Base-by-base conservation (phyloP, 2,888 invertebrate species). In the Malacosoma neustria region DNA sequence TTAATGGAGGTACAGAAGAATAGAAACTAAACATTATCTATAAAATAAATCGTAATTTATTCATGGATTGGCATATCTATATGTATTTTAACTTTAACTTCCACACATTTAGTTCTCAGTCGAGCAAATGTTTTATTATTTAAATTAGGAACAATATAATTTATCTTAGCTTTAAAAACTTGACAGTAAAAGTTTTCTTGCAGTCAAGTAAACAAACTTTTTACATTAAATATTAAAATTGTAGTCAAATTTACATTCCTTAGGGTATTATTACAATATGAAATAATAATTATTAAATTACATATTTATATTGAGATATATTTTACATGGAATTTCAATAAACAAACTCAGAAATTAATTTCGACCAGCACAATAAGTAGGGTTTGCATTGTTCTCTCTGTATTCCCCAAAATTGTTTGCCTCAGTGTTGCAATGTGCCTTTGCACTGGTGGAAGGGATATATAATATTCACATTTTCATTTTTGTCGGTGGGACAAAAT, bases 401-500 rank as follows among this genome's bases (percentile, higher is more conserved):
- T n/a, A n/a, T n/a, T n/a, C n/a, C n/a, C n/a, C n/a, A n/a, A n/a
- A n/a, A n/a, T n/a, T n/a, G n/a, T n/a, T n/a, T n/a, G n/a, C n/a
- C n/a, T n/a, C n/a, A n/a, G n/a, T n/a, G n/a, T n/a, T n/a, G n/a
- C n/a, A n/a, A n/a, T n/a, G n/a, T n/a, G n/a, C n/a, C n/a, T n/a
- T 22, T 22, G 22, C 22, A 22, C 22, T 22, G 22, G 22, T 9
- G 22, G n/a, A n/a, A 22, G 22, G 9, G 9, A 22, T 22, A 22
- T 22, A 22, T 22, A 44, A 51, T 56, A 52, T 63, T 55, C 61
- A 51, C 57, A 57, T 47, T 42, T 51, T 52, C 49, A 52, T 42
- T 57, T 62, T 61, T 61, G 63, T 67, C 61, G 76, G 79, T 76
- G 79, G 76, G 75, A 76, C 74, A 69, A 70, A 70, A 68, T 64